Base-by-base conservation (phyloP, 2,888 invertebrate species). In the Tiliacea aurago region DNA sequence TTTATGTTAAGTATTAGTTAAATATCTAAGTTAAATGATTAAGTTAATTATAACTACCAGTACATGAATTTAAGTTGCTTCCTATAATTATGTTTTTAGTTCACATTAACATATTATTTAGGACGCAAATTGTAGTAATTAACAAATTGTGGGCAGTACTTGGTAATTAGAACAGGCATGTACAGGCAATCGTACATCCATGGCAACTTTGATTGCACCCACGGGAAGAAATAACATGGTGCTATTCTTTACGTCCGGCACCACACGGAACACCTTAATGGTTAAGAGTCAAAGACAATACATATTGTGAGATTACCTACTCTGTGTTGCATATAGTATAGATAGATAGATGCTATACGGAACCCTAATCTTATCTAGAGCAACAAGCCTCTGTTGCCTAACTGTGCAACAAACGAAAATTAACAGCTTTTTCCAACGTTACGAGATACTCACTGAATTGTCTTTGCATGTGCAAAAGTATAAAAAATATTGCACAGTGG, bases 401-500 rank as follows among this genome's bases (percentile, higher is more conserved):
- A 80, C 49, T 0, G 18, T 13, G 43, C 18, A 79, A 65, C 51
- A 45, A 65, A 51, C 51, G 59, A 65, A 55, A 63, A 49, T 59
- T 37, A 70, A 72, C 64, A 53, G 4, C 61, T 74, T 81, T 75
- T 77, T 62, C 37, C 23, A 61, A 64, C 15, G 37, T 73, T 63
- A 61, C 72, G 55, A 63, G 18, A 69, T 43, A 82, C 53, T 81
- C 65, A 49, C 23, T 49, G 83, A 82, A 81, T 81, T 82, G 80
- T 81, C 83, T 82, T 37, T 56, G 72, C 78, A 69, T 84, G 84
- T 68, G n/a, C 0, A 63, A 78, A 69, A 28, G 15, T 37, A 65
- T 73, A 84, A 75, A 78, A 68, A 74, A 49, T 68, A 73, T 84
- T 78, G 67, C 78, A 55, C 33, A 41, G 73, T 83, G 83, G 33